Conservation (phyloP, 1,140 invertebrate genomes). For the Trachymyrmex septentrionalis region DNA sequence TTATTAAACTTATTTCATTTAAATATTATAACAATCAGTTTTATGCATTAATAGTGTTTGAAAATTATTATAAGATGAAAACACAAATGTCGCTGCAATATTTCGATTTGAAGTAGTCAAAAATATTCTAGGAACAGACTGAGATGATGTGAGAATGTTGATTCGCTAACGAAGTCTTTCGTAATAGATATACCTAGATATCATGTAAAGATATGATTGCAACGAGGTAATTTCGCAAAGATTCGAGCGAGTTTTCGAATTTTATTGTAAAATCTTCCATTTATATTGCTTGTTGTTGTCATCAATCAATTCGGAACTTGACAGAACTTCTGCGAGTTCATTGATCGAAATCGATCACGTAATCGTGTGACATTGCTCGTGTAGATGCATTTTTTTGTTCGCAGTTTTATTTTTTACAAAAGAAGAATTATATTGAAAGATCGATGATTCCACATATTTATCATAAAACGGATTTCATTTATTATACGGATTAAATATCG, state of each 20-base stretch:
- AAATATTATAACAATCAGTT: background rate
- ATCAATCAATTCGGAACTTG: background rate
- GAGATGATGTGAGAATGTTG: background rate
- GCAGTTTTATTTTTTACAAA: background rate
- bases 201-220: conserved; percentile 26
- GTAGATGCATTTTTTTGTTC: background rate
- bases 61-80: conserved; percentile 1
- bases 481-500: background rate
- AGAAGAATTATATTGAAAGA: background rate
- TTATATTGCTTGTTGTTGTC: conserved; percentile 1
- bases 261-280: background rate
- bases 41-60: background rate
- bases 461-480: background rate
- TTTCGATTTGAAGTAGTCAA: background rate
- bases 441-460: background rate
- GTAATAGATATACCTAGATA: conserved; percentile 2
- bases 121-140: background rate
- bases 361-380: background rate
- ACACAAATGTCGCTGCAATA: background rate
- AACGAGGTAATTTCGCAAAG: conserved; percentile 33
- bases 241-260: conserved; percentile 22
- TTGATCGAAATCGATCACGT: conserved; percentile 12
- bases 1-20: background rate
- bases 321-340: background rate
- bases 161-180: conserved; percentile 28